A percentile compares a stretch with the other conserved stretches of the same genome.
These are phyloP conservation scores for Cyprinodon variegatus DNA, from an alignment of 2,113 vertebrate species.

Conservation along the genomic window DNA sequence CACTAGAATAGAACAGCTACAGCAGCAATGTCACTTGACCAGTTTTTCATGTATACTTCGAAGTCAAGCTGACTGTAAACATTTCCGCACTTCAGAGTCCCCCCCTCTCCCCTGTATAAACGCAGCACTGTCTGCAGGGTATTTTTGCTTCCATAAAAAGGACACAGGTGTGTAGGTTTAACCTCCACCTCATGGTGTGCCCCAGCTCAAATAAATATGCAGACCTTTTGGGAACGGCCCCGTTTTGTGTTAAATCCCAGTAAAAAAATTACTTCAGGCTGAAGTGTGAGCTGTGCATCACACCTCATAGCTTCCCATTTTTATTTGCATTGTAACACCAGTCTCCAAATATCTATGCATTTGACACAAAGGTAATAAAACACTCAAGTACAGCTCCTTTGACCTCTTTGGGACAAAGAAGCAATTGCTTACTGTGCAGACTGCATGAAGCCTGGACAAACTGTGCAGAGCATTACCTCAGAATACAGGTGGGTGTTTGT, in stretches of 20 bases:
- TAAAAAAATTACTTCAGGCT: constrained; percentile 42
- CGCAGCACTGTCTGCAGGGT: constrained; percentile 37
- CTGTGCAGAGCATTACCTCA: not conserved
- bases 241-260: constrained; percentile 7
- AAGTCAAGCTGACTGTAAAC: constrained; percentile 39
- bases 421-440: not conserved
- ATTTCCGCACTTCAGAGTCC: constrained; percentile 37
- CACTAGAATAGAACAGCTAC: constrained; percentile 23
- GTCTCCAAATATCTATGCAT: not conserved
- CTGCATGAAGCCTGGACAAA: not conserved
- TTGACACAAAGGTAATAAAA: not conserved
- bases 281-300: constrained; percentile 27
- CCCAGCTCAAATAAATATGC: constrained; percentile 10
- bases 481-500: not conserved
- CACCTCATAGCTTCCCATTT: not conserved
- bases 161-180: constrained; percentile 63
- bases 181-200: constrained; percentile 35
- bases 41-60: constrained; percentile 41
- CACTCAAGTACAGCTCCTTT: not conserved
- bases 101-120: constrained; percentile 38
- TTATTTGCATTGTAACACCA: constrained; percentile 9
- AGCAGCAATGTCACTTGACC: constrained; percentile 40
- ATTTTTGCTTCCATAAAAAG: constrained; percentile 66
- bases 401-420: not conserved
- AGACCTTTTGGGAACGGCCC: constrained; percentile 14